Conservation (phyloP, 2,113 vertebrate species). For the Lycaon pictus region DNA sequence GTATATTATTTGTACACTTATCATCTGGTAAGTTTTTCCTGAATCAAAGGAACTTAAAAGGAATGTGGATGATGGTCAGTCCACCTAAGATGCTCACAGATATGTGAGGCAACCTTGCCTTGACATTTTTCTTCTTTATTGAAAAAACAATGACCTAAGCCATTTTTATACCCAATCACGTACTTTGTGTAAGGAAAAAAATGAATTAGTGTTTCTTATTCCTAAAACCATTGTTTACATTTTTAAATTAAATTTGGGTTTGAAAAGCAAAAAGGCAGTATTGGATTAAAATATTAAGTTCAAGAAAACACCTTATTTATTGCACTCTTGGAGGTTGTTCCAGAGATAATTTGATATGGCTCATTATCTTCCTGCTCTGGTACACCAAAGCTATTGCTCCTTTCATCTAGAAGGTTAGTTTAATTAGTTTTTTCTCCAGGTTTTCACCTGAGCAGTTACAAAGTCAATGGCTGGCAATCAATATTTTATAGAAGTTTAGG, state of each 20-base stretch:
- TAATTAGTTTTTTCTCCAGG: slow-evolving; percentile 51
- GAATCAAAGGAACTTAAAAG: slow-evolving; percentile 51
- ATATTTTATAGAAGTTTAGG: slow-evolving; percentile 35
- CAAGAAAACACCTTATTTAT: slow-evolving; percentile 67
- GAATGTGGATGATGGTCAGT: neutral
- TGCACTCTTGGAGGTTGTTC: slow-evolving; percentile 37
- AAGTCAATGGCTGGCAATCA: slow-evolving; percentile 49
- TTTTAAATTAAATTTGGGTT: slow-evolving; percentile 67
- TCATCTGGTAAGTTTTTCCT: slow-evolving; percentile 28
- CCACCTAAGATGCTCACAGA: slow-evolving; percentile 37
- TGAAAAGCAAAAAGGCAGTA: slow-evolving; percentile 60
- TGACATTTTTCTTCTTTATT: slow-evolving; percentile 59
- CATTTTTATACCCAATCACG: slow-evolving; percentile 61
- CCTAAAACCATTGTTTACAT: slow-evolving; percentile 67
- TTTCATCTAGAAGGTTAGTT: slow-evolving; percentile 69
- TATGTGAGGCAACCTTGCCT: slow-evolving; percentile 25
- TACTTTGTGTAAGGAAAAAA: slow-evolving; percentile 60
- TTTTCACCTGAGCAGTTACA: slow-evolving; percentile 62
- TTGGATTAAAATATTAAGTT: slow-evolving; percentile 57
- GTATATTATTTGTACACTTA: neutral
- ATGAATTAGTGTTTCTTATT: slow-evolving; percentile 50
- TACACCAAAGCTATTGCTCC: neutral
- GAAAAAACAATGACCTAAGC: slow-evolving; percentile 35
- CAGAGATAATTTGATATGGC: slow-evolving; percentile 1
- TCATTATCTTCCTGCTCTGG: slow-evolving; percentile 29